Evolutionary conservation across 2,888 invertebrate species (phyloP).

Genomic region (Biston stratarius): DNA sequence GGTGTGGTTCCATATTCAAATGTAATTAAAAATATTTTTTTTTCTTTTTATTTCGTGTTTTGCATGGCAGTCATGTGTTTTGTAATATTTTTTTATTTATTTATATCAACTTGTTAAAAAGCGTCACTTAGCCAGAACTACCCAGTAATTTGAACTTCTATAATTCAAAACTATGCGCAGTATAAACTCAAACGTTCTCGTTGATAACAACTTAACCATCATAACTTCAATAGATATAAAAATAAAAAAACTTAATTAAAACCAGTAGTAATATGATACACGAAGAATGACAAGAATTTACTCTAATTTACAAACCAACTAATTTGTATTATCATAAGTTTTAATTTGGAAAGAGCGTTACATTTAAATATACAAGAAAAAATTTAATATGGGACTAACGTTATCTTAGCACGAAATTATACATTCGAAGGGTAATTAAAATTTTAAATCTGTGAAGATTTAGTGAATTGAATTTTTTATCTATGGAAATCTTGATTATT

Average conservation of each 20-base stretch:
- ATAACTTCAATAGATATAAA: constrained; percentile 7
- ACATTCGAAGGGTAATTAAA: constrained; percentile 28
- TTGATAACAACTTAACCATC: background rate
- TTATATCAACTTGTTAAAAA: no score
- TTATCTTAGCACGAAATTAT: constrained; percentile 29
- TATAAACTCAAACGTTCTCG: no score
- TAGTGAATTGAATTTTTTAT: constrained; percentile 12
- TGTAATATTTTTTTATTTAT: no score
- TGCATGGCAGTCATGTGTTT: no score
- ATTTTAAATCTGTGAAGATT: constrained; percentile 27
- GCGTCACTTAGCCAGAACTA: no score
- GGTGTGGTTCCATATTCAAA: no score
- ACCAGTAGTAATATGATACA: constrained; percentile 47
- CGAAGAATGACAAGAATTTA: constrained; percentile 46
- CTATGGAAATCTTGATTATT: constrained; percentile 23
- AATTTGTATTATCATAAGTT: constrained; percentile 25
- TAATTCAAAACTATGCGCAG: no score
- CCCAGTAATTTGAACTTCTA: no score
- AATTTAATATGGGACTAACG: constrained; percentile 33
- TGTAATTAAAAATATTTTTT: no score
- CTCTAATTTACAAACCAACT: constrained; percentile 41
- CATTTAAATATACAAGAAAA: constrained; percentile 43
- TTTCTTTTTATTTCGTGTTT: no score
- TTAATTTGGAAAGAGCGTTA: constrained; percentile 36
- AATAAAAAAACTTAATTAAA: constrained; percentile 34